Percentiles rank a stretch among this genome's conserved stretches.
Evolutionary conservation across 2,113 vertebrate species (phyloP).

Genomic region (Promerops cafer): DNA sequence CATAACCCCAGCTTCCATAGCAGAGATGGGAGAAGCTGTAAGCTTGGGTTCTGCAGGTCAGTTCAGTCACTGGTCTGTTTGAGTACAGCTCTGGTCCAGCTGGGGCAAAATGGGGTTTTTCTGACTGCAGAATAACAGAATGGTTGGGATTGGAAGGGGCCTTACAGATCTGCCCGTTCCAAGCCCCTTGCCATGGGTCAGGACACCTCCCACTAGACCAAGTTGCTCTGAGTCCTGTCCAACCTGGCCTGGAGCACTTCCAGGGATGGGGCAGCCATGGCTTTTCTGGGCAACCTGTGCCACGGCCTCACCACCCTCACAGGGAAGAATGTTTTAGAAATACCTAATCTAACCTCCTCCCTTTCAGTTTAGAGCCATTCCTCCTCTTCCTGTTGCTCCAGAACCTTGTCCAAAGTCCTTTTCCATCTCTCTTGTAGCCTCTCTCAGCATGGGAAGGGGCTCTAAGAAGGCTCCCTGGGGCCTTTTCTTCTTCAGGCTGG

Average conservation of each 20-base stretch:
- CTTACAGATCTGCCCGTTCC: neutral
- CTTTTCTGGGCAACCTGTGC: neutral
- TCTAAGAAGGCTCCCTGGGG: neutral
- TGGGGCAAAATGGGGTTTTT: neutral
- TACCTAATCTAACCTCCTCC: neutral
- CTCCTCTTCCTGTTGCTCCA: neutral
- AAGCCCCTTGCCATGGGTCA: neutral
- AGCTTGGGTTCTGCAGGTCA: neutral
- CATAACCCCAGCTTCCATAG: fast-evolving
- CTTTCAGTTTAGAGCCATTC: neutral
- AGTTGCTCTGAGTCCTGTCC: neutral
- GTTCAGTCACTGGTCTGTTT: neutral
- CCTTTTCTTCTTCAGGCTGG: neutral
- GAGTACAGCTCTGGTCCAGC: neutral
- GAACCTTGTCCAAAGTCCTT: neutral
- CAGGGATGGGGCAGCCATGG: neutral
- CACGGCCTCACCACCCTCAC: neutral
- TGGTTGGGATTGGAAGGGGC: neutral
- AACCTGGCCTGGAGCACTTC: neutral
- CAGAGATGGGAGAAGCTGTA: neutral
- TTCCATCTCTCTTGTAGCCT: neutral
- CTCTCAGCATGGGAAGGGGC: neutral
- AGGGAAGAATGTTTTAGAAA: neutral
- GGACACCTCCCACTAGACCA: neutral
- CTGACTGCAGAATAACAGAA: neutral